These are phyloP conservation scores for Parus major DNA, from an alignment of 2,113 vertebrate species.

Conservation along the genomic window DNA sequence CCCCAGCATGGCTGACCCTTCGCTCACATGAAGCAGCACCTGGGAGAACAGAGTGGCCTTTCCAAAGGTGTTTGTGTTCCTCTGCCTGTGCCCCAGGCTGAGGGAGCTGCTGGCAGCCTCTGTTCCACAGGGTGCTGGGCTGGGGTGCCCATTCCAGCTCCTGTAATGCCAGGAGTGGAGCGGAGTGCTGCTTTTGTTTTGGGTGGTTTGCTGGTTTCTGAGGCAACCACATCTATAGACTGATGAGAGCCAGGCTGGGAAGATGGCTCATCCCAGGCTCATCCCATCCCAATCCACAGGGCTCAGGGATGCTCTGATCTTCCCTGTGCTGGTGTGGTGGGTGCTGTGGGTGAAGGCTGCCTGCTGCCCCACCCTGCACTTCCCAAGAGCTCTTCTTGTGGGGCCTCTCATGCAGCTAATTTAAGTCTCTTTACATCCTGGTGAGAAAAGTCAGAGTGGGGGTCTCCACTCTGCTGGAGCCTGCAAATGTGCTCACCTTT, in stretches of 20 bases:
- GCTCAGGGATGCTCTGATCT: background rate
- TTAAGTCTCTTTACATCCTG: background rate
- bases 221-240: background rate
- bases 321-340: rapidly evolving
- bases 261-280: background rate
- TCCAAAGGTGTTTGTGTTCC: background rate
- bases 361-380: background rate
- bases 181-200: background rate
- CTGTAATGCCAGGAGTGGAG: background rate
- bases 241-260: background rate
- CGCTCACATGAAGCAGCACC: background rate
- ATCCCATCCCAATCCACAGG: background rate
- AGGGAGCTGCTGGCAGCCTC: background rate
- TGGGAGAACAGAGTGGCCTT: background rate
- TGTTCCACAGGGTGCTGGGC: background rate
- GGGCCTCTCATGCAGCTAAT: background rate
- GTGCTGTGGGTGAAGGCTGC: background rate
- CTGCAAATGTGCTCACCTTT: background rate
- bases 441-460: background rate
- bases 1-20: background rate
- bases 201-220: conserved; percentile 36
- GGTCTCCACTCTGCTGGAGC: background rate
- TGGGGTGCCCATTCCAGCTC: background rate
- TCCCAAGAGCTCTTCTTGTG: background rate
- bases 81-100: background rate